phyloP scores from a whole-genome alignment of 1,140 invertebrate species.

The Camponotus vicinus region DNA sequence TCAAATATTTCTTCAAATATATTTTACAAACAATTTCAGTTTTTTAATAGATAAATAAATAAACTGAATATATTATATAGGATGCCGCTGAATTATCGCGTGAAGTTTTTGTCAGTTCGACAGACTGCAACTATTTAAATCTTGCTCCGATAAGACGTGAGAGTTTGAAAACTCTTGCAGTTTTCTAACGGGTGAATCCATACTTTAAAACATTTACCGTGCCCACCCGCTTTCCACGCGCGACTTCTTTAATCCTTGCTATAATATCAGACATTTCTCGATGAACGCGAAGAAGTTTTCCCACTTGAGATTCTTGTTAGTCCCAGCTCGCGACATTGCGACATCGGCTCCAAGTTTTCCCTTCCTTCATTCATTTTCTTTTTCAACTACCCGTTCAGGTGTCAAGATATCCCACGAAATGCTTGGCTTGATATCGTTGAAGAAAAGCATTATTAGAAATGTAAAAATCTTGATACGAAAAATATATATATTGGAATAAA shows the following conservation, averaged over 20 bases:
- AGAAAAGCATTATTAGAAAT: neutral
- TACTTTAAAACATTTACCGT: conserved; percentile 59
- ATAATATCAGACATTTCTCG: conserved; percentile 50
- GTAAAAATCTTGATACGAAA: neutral
- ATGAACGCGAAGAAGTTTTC: conserved; percentile 64
- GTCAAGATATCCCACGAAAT: conserved; percentile 51
- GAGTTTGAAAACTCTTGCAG: neutral
- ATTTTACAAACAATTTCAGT: conserved; percentile 41
- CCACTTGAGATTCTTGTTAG: conserved; percentile 70
- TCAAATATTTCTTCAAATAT: neutral
- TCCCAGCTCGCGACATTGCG: conserved; percentile 52
- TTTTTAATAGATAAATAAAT: conserved; percentile 1
- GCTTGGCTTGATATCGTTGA: conserved; percentile 17
- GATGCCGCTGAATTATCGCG: neutral
- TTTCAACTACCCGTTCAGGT: conserved; percentile 3
- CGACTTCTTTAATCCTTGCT: conserved; percentile 67
- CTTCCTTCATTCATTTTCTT: conserved; percentile 40
- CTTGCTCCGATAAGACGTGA: neutral
- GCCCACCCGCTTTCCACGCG: conserved; percentile 32
- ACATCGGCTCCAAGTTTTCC: conserved; percentile 33
- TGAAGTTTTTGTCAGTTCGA: conserved; percentile 10
- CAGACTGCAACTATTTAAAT: conserved; percentile 43
- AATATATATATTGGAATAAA: neutral
- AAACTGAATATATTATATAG: neutral
- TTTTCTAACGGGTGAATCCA: conserved; percentile 32